These are phyloP conservation scores for Protaetia brevitarsis DNA, from an alignment of 1,140 invertebrate genomes.

Conservation along the genomic window DNA sequence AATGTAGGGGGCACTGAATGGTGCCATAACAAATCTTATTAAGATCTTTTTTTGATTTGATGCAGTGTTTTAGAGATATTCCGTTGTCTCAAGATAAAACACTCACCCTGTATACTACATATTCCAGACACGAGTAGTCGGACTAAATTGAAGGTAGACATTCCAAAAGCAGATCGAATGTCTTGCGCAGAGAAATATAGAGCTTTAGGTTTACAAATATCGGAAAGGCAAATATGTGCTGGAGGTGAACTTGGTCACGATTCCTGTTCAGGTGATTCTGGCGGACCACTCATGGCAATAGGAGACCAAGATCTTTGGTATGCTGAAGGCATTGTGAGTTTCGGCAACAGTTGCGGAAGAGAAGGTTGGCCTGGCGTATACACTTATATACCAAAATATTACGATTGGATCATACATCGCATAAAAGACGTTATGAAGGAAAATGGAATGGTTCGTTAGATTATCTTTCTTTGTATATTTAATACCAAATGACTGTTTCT, in stretches of 20 bases:
- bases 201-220: constrained; percentile 29
- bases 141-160: constrained; percentile 36
- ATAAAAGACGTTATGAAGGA: not conserved
- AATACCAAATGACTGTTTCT: too few relatives aligned
- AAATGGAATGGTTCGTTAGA: too few relatives aligned
- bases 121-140: constrained; percentile 14
- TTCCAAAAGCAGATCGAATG: constrained; percentile 34
- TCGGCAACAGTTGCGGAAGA: constrained; percentile 57
- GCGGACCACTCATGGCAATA: constrained; percentile 57
- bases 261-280: constrained; percentile 59
- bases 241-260: constrained; percentile 51
- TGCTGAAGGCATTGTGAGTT: constrained; percentile 58
- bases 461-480: too few relatives aligned
- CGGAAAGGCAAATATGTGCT: constrained; percentile 51
- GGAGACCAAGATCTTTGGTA: constrained; percentile 31
- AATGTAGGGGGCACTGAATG: too few relatives aligned
- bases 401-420: constrained; percentile 52
- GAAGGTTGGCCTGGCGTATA: constrained; percentile 59
- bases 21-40: too few relatives aligned
- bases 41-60: too few relatives aligned
- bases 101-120: too few relatives aligned
- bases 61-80: too few relatives aligned
- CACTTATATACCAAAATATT: constrained; percentile 56
- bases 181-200: constrained; percentile 44
- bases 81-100: too few relatives aligned